A percentile compares a stretch with the other conserved stretches of the same genome.
Conservation (phyloP, 1,140 invertebrate species). For the Micrasema minimum region DNA sequence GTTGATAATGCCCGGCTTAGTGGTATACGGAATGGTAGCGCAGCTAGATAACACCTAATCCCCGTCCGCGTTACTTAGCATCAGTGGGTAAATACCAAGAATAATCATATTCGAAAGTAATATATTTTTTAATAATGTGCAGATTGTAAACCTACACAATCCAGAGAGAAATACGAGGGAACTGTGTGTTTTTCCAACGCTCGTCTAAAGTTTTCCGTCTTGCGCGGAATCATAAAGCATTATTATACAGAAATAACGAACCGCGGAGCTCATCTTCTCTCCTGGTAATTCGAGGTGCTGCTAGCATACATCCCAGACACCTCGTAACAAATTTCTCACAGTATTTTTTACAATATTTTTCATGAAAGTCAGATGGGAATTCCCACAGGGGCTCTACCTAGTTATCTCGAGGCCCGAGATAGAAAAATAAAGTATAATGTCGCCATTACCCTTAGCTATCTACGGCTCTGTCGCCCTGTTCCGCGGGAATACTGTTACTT, state of each 20-base stretch:
- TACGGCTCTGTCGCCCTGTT: constrained; percentile 41
- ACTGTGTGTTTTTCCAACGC: constrained; percentile 10
- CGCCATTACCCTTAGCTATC: constrained; percentile 52
- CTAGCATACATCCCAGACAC: constrained; percentile 47
- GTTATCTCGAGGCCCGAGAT: constrained; percentile 52
- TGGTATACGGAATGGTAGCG: constrained; percentile 31
- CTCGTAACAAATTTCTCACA: constrained; percentile 52
- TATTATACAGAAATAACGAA: constrained; percentile 54
- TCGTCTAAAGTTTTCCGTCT: constrained; percentile 22
- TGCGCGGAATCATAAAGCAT: constrained; percentile 47
- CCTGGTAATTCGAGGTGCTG: constrained; percentile 25
- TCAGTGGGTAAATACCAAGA: constrained; percentile 28
- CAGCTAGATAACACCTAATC: constrained; percentile 40
- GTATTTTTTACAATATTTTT: constrained; percentile 53
- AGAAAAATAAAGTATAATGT: constrained; percentile 55
- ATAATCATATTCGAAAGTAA: constrained; percentile 45
- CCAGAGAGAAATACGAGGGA: constrained; percentile 20
- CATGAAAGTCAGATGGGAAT: constrained; percentile 54
- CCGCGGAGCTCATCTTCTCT: constrained; percentile 42
- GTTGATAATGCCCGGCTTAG: constrained; percentile 41
- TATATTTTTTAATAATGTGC: constrained; percentile 43
- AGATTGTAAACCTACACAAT: constrained; percentile 25
- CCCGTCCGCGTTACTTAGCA: constrained; percentile 35
- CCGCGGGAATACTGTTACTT: constrained; percentile 28
- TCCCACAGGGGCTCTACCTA: constrained; percentile 52